Evolutionary conservation across 2,888 invertebrate genomes (phyloP).

Genomic region (Leptarthrus brevirostris): DNA sequence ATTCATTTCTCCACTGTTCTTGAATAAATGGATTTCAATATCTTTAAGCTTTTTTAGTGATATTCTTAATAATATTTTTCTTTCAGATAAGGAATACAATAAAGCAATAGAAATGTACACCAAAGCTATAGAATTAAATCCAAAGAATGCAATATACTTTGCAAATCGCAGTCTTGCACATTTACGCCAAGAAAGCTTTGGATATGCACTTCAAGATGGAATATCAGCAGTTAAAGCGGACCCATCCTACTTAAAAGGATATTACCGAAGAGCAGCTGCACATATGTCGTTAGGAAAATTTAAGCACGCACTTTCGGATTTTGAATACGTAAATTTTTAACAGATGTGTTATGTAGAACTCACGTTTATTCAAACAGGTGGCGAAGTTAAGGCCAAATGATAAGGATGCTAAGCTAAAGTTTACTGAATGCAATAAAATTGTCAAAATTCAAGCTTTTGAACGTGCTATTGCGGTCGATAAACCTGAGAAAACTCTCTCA

Average conservation of each 20-base stretch:
- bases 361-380: slow-evolving; percentile 72
- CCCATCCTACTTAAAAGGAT: slow-evolving; percentile 92
- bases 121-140: slow-evolving; percentile 88
- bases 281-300: slow-evolving; percentile 98
- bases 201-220: slow-evolving; percentile 93
- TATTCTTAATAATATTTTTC: slow-evolving; percentile 60
- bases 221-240: slow-evolving; percentile 91
- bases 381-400: slow-evolving; percentile 93
- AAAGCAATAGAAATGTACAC: slow-evolving; percentile 89
- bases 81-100: slow-evolving; percentile 89
- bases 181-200: slow-evolving; percentile 93
- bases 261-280: slow-evolving; percentile 95
- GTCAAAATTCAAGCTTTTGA: slow-evolving; percentile 95
- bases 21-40: no score
- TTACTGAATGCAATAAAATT: slow-evolving; percentile 94
- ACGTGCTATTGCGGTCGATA: slow-evolving; percentile 95
- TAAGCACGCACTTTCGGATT: slow-evolving; percentile 95
- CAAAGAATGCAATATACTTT: slow-evolving; percentile 86
- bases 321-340: slow-evolving; percentile 82
- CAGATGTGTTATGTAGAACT: not conserved
- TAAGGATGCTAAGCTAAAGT: slow-evolving; percentile 93
- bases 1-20: no score
- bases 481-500: slow-evolving; percentile 85
- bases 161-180: slow-evolving; percentile 97
- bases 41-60: no score